Conservation (phyloP, 2,113 vertebrate species). For the Brachypteracias leptosomus region DNA sequence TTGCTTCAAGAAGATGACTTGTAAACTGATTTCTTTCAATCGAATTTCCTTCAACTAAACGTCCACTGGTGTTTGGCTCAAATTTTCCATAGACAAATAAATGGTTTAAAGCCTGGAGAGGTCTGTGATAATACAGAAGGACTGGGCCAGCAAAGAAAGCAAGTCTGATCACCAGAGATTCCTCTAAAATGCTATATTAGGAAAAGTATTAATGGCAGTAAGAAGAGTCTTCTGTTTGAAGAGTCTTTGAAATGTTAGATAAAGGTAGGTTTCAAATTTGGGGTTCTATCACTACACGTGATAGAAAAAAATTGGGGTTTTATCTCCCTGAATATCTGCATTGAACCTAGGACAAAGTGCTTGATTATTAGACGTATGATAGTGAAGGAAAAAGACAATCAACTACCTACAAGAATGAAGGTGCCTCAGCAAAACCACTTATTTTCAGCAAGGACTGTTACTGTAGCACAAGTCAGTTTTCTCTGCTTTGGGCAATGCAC, state of each 20-base stretch:
- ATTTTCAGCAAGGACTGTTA: neutral
- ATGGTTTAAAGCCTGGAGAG: neutral
- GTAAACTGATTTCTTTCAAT: neutral
- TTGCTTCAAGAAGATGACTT: neutral
- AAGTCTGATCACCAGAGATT: neutral
- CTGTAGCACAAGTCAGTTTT: neutral
- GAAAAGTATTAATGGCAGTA: neutral
- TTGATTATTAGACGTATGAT: neutral
- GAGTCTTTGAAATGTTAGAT: neutral
- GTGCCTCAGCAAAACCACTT: neutral
- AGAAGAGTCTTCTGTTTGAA: neutral
- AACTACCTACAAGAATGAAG: neutral
- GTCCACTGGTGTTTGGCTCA: neutral
- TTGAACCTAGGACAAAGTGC: neutral
- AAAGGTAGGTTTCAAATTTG: neutral
- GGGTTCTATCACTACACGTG: neutral
- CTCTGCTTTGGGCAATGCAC: neutral
- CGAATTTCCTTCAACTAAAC: neutral
- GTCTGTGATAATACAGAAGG: neutral
- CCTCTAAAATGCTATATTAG: neutral
- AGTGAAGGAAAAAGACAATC: neutral
- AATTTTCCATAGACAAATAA: neutral
- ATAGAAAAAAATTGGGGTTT: neutral
- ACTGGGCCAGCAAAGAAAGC: neutral
- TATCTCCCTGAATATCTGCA: neutral